phyloP scores from a whole-genome alignment of 1,140 invertebrate genomes.

The Stenopsyche tienmushanensis region DNA sequence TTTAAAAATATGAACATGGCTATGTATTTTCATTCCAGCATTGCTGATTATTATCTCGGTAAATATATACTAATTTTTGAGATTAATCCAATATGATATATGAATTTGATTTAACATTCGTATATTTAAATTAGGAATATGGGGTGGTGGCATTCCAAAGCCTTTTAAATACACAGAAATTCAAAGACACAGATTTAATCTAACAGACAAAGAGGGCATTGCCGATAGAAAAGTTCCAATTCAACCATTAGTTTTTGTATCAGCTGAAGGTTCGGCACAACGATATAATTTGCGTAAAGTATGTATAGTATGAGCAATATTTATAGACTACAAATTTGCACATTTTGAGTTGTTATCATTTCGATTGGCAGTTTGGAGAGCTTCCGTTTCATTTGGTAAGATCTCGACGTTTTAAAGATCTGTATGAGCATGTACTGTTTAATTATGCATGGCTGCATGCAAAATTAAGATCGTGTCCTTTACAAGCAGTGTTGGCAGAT shows the following conservation, averaged over 20 bases:
- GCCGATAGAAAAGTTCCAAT: slow-evolving; percentile 95
- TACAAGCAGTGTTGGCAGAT: slow-evolving; percentile 91
- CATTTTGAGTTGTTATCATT: neutral
- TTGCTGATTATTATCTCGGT: slow-evolving; percentile 95
- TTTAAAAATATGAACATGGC: slow-evolving; percentile 97
- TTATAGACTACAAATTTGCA: neutral
- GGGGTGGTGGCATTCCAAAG: slow-evolving; percentile 92
- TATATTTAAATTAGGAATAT: slow-evolving; percentile 63
- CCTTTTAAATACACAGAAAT: slow-evolving; percentile 97
- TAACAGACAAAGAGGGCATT: slow-evolving; percentile 87
- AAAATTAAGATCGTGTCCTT: slow-evolving; percentile 90
- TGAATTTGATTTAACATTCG: no score
- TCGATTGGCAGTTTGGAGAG: slow-evolving; percentile 78
- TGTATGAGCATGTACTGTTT: slow-evolving; percentile 93
- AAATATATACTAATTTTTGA: slow-evolving; percentile 19
- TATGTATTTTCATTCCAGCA: slow-evolving; percentile 94
- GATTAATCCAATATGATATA: neutral
- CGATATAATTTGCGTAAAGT: slow-evolving; percentile 88
- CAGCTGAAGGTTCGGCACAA: slow-evolving; percentile 83
- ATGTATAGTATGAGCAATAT: slow-evolving; percentile 26
- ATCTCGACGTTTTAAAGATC: slow-evolving; percentile 86
- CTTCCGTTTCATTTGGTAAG: slow-evolving; percentile 92
- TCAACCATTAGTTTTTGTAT: slow-evolving; percentile 90
- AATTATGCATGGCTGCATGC: slow-evolving; percentile 98
- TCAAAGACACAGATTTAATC: slow-evolving; percentile 84